phyloP scores from a whole-genome alignment of 2,888 invertebrate genomes.

The Eupeodes latifasciatus region DNA sequence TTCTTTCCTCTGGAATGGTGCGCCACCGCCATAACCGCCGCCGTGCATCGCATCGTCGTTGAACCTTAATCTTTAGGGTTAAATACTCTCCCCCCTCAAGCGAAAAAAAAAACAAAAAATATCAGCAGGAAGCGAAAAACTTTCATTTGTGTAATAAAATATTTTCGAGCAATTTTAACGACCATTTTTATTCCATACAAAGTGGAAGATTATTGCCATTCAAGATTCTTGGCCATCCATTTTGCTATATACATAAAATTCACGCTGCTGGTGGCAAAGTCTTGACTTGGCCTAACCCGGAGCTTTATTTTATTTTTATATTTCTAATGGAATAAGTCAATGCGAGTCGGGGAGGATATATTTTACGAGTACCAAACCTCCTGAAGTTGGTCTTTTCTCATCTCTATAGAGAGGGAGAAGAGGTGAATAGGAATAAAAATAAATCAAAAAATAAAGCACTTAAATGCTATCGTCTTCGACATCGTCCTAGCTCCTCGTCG shows the following conservation, averaged over 20 bases:
- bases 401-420: not conserved
- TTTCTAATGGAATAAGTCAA: conserved; percentile 9
- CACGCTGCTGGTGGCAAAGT: not conserved
- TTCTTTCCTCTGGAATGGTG: not conserved
- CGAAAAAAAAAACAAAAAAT: not conserved
- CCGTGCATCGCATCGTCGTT: not conserved
- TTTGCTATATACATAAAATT: not conserved
- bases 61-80: conserved; percentile 28
- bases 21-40: too few species aligned
- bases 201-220: conserved; percentile 30
- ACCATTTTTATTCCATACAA: conserved; percentile 37
- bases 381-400: not conserved
- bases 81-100: conserved; percentile 2
- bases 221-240: not conserved
- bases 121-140: conserved; percentile 6
- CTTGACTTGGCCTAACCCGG: not conserved
- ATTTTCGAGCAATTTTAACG: conserved; percentile 48
- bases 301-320: not conserved
- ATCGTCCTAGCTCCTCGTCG: not conserved
- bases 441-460: conserved; percentile 36
- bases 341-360: not conserved
- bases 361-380: not conserved
- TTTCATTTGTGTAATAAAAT: conserved; percentile 57
- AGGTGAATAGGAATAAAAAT: conserved; percentile 15
- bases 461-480: not conserved